Evolutionary conservation across 2,888 invertebrate genomes (phyloP), one percentile per base, ranked within the genome.

Genomic region (Nesidiocoris tenuis): DNA sequence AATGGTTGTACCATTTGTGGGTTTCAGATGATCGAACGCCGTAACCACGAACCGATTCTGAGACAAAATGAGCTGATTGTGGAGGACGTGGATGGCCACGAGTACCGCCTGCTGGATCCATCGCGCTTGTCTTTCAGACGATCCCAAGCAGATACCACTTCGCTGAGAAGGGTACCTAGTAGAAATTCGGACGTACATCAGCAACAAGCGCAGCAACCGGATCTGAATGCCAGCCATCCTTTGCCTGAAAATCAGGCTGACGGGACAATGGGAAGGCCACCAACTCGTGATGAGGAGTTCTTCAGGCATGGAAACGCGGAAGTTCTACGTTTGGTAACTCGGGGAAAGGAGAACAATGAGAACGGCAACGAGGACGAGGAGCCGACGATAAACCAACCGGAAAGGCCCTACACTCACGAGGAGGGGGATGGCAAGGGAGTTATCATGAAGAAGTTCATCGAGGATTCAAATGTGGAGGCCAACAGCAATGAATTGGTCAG

Each of bases 301-400:
- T 92, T 92, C 59, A 89, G 92, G 81, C 93, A 94, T 81, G 94
- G 94, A 0, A 92, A 93, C 81, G 90, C 93, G 0, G 94, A 94
- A 85, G 92, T 94, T 77, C 84, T 94, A 67, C 86, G 93, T 78
- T 84, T 94, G 68, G 90, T 93, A 68, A 93, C 93, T 0, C 87
- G 93, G 81, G 91, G 90, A 16, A 88, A 89, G 78, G 90, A 90
- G 24, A 79, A 79, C 16, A 39, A 39, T 39, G 70, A 70, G 16
- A 75, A 75, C 54, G 78, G 77, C 24, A 78, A 75, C 24, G 80
- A 78, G 61, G 79, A 78, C 22, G 68, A 55, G 16, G 77, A 77
- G 23, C 79, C 79, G 9, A 77, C 70, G 70, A 77, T 78, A 22
- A 80, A 80, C 57, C 79, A 80, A 61, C 79, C 79, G 18, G 79